Conservation (phyloP, 2,113 vertebrate species). For the Microtus oregoni region DNA sequence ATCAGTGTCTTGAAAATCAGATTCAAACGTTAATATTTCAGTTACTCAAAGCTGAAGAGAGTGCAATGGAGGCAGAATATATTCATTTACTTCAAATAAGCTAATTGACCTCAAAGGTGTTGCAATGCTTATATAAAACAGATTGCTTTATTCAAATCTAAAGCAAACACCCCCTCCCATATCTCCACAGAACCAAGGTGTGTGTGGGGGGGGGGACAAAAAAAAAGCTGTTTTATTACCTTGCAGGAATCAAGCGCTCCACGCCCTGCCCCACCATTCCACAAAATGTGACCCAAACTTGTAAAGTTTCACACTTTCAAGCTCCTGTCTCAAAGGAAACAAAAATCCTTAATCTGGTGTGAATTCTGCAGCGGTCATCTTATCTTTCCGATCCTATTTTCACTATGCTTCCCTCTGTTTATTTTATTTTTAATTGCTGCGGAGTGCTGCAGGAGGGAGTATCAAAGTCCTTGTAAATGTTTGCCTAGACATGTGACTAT, state of each 20-base stretch:
- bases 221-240: not conserved
- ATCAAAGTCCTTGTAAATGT: constrained; percentile 49
- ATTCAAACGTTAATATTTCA: constrained; percentile 40
- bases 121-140: not conserved
- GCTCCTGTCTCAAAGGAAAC: not conserved
- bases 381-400: constrained; percentile 21
- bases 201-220: not conserved
- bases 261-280: not conserved
- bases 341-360: not conserved
- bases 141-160: constrained; percentile 36
- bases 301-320: constrained; percentile 59
- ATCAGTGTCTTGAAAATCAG: constrained; percentile 44
- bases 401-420: not conserved
- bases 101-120: not conserved
- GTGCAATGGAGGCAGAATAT: not conserved
- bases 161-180: not conserved
- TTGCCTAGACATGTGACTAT: constrained; percentile 20
- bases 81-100: not conserved
- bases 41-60: not conserved
- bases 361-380: not conserved
- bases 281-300: constrained; percentile 50
- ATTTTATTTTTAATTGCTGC: not conserved
- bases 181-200: not conserved
- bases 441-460: not conserved
- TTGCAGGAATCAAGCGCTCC: not conserved